Evolutionary conservation across 2,113 vertebrate genomes (phyloP).

Genomic region (Leucoraja erinaceus): DNA sequence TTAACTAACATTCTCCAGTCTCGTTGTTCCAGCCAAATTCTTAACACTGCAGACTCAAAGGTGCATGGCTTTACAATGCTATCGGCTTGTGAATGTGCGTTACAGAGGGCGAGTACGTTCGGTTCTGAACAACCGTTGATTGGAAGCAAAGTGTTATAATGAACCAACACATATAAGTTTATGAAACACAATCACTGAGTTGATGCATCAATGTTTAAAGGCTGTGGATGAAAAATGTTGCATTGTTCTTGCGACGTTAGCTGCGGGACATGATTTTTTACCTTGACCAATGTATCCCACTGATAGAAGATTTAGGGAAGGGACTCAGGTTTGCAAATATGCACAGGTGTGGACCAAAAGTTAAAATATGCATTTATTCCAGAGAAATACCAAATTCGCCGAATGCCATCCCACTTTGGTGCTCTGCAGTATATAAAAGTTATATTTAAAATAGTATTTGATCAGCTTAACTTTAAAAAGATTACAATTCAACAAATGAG

Average conservation of each 20-base stretch:
- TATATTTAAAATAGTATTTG: background rate
- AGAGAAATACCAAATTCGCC: background rate
- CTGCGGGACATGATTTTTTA: background rate
- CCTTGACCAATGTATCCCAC: background rate
- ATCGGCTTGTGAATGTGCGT: background rate
- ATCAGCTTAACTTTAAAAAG: slow-evolving; percentile 7
- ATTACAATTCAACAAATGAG: background rate
- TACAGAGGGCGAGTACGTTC: background rate
- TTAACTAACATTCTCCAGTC: background rate
- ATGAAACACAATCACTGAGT: background rate
- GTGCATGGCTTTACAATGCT: background rate
- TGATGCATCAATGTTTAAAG: background rate
- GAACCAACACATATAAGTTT: background rate
- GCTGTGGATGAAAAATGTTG: background rate
- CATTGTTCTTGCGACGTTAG: too few relatives aligned
- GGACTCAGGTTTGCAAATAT: background rate
- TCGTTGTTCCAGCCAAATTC: background rate
- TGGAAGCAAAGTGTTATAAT: background rate
- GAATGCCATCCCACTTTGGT: background rate
- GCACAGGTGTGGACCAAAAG: background rate
- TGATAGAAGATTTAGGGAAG: background rate
- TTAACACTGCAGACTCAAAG: background rate
- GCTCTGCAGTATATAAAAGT: background rate
- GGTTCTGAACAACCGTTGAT: background rate
- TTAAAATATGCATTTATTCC: background rate